Base-by-base conservation (phyloP, 2,797 vertebrate species). In the Mormyrops attenuatus region DNA sequence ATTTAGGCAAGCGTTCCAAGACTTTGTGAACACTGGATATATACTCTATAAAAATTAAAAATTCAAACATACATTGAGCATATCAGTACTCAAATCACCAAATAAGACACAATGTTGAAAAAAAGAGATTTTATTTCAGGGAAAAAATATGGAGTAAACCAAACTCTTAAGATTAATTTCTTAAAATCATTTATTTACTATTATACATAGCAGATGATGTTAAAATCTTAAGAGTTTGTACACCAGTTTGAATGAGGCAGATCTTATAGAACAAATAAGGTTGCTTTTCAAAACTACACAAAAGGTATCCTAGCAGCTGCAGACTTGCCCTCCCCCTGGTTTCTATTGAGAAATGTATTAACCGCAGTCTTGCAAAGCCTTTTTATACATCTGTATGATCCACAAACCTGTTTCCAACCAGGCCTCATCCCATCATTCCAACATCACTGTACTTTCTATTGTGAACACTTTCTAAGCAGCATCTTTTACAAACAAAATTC, bases 161-260 rank as follows among this genome's bases (percentile, higher is more conserved):
- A 96, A 96, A 95, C 93, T 95, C 92, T 95, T 95, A 94, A 92
- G 94, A 95, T 94, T 96, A 95, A 94, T 96, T 95, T 97, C 95
- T 97, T 96, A 97, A 97, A 97, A 97, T 96, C 93, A 96, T 97
- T 97, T 97, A 97, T 97, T 97, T 97, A 97, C 97, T 98, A 97
- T 97, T 95, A 96, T 97, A 98, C 96, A 97, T 95, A 96, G 95
- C 92, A 92, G 95, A 97, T 94, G 96, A 96, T 93, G 95, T 97
- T 96, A 96, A 95, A 94, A 96, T 96, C 94, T 96, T 94, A 91
- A 91, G 91, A 94, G 94, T 96, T 96, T 96, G 93, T 96, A 96
- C 95, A 96, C 94, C 95, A 94, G 94, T 92, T 95, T 94, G 95
- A 95, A 94, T 93, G 96, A 97, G 95, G 94, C 95, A 96, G 95